Evolutionary conservation across 2,797 vertebrate genomes (phyloP).

Genomic region (Lateolabrax maculatus): DNA sequence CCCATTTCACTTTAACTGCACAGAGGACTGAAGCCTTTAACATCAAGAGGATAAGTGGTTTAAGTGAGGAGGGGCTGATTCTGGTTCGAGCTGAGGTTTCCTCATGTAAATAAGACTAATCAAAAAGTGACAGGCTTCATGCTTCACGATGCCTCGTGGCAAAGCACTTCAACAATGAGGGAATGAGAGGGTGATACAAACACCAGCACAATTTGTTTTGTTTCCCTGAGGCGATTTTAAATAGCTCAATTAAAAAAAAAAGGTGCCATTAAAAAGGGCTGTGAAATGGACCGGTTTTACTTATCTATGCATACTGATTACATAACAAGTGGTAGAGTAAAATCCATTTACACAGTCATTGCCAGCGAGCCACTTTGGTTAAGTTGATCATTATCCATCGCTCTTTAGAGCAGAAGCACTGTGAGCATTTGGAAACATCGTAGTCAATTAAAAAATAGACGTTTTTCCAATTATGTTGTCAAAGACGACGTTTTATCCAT

Average conservation of each 20-base stretch:
- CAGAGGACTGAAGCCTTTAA: background rate
- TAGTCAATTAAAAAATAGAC: too few relatives aligned
- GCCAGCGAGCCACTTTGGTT: background rate
- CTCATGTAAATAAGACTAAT: constrained; percentile 31
- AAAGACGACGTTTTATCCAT: background rate
- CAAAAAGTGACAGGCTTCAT: constrained; percentile 1
- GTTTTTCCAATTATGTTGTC: background rate
- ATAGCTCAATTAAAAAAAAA: constrained; percentile 14
- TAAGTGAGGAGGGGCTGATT: background rate
- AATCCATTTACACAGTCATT: background rate
- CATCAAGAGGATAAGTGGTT: background rate
- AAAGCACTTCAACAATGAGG: background rate
- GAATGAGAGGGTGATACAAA: constrained; percentile 10
- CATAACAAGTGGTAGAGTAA: background rate
- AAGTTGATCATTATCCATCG: background rate
- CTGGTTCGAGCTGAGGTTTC: background rate
- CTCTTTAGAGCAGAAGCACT: background rate
- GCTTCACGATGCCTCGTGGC: constrained; percentile 2
- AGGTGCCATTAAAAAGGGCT: constrained; percentile 1
- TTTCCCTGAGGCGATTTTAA: constrained; percentile 10
- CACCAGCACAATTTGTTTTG: constrained; percentile 1
- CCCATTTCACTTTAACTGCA: background rate
- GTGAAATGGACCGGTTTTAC: constrained; percentile 18
- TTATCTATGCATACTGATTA: background rate
- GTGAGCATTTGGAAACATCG: background rate